These are phyloP conservation scores for Dipus sagitta DNA, from an alignment of 2,797 vertebrate species.

Conservation along the genomic window DNA sequence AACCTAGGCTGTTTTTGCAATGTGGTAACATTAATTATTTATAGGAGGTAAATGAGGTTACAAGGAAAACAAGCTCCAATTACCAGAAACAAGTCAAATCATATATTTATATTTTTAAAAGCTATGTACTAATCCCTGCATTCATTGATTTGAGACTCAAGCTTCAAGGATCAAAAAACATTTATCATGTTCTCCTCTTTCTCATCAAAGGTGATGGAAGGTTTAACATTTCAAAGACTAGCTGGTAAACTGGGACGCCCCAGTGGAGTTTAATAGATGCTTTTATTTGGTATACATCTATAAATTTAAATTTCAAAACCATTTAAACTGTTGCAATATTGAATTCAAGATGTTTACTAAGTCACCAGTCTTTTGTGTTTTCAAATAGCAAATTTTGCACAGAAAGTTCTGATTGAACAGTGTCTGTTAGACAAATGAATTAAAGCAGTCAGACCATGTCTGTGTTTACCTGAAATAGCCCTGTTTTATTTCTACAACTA, in stretches of 20 bases:
- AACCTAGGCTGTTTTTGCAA: constrained; percentile 75
- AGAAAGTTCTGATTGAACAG: constrained; percentile 30
- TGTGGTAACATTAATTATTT: constrained; percentile 73
- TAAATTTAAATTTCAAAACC: constrained; percentile 60
- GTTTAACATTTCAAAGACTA: constrained; percentile 58
- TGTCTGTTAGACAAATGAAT: constrained; percentile 29
- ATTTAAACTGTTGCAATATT: constrained; percentile 47
- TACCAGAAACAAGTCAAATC: constrained; percentile 77
- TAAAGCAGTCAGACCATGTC: constrained; percentile 34
- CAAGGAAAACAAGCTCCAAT: constrained; percentile 78
- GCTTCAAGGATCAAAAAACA: constrained; percentile 66
- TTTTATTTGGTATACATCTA: constrained; percentile 60
- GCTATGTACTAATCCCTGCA: constrained; percentile 67
- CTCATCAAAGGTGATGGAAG: constrained; percentile 46
- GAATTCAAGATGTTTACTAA: constrained; percentile 59
- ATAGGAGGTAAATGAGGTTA: constrained; percentile 70
- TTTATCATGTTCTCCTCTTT: constrained; percentile 43
- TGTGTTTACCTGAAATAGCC: neutral
- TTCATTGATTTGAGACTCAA: constrained; percentile 68
- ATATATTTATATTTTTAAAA: constrained; percentile 77
- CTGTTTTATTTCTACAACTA: neutral
- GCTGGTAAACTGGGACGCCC: constrained; percentile 43
- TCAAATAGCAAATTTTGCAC: constrained; percentile 10
- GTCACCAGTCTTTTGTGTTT: constrained; percentile 15
- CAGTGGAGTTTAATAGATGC: constrained; percentile 12